Evolutionary conservation across 2,113 vertebrate genomes (phyloP), one percentile per base, ranked within the genome.

Genomic region (Cyanocitta stelleri): DNA sequence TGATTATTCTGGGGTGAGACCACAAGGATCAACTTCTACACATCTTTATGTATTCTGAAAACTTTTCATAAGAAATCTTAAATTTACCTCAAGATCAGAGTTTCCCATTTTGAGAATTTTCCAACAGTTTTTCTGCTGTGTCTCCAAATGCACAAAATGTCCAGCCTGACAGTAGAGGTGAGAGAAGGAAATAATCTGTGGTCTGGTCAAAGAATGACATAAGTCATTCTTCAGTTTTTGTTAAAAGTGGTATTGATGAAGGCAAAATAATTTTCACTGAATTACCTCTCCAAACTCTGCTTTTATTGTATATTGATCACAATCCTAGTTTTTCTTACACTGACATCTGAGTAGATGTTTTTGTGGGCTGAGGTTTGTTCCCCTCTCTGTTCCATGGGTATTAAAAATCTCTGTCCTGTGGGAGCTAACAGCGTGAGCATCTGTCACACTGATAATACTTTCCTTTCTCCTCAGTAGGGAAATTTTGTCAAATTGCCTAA

Each of bases 271-370:
- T 76, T 90, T 88, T 48, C 32, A 37, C 18, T 35, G 13, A 44
- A 13, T 3, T 22, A 35, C 10, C 2, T 68, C 11, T 79, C 27
- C 16, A 48, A 72, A 52, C 4, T 16, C 16, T 56, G 41, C 5
- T 83, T 93, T 72, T 48, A 44, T 54, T 80, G 9, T 8, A 11
- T 32, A 11, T 56, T 80, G 41, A n/a, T 41, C 0, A 0, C 16
- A 84, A 26, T 1, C 0, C 0, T 2, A 9, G 33, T 29, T 79
- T 67, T 77, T 73, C 10, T 71, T 37, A 33, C 8, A 11, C 15
- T 83, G 46, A 35, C 22, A 33, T 69, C 37, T 80, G 24, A 37
- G 32, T 11, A 69, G 58, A 32, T 22, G 13, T 64, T 85, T 63
- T 24, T 79, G 7, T 51, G 44, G 46, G 33, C 18, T 76, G 41